phyloP scores from a whole-genome alignment of 2,113 vertebrate genomes.

The Sigmodon hispidus region DNA sequence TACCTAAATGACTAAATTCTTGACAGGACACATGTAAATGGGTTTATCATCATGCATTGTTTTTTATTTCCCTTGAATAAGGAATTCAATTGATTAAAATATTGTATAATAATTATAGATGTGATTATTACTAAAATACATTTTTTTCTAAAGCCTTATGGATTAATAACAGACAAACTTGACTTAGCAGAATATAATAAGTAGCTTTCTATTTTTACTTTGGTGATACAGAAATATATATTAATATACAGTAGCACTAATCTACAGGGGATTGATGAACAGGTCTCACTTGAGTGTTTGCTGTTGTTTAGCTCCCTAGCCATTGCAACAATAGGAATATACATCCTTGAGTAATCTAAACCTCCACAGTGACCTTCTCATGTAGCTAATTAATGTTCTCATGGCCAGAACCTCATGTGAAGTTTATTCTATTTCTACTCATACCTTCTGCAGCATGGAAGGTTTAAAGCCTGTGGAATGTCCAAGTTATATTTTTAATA shows the following conservation, averaged over 20 bases:
- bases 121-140: neutral
- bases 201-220: neutral
- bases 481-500: neutral
- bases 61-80: neutral
- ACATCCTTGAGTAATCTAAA: neutral
- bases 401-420: neutral
- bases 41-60: neutral
- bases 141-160: neutral
- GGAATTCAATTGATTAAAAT: neutral
- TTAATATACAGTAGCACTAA: too few relatives aligned
- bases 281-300: neutral
- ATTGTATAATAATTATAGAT: neutral
- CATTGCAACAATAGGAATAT: neutral
- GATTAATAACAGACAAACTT: neutral
- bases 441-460: neutral
- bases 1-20: neutral
- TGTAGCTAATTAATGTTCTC: neutral
- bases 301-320: neutral
- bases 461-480: neutral
- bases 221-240: neutral
- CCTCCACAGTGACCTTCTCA: too few relatives aligned
- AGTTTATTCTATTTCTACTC: neutral
- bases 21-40: neutral
- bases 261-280: fast-evolving
- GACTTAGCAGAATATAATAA: neutral